A percentile compares a stretch with the other conserved stretches of the same genome.
These are phyloP conservation scores for Frankliniella fusca DNA, from an alignment of 2,888 invertebrate genomes.

Conservation along the genomic window DNA sequence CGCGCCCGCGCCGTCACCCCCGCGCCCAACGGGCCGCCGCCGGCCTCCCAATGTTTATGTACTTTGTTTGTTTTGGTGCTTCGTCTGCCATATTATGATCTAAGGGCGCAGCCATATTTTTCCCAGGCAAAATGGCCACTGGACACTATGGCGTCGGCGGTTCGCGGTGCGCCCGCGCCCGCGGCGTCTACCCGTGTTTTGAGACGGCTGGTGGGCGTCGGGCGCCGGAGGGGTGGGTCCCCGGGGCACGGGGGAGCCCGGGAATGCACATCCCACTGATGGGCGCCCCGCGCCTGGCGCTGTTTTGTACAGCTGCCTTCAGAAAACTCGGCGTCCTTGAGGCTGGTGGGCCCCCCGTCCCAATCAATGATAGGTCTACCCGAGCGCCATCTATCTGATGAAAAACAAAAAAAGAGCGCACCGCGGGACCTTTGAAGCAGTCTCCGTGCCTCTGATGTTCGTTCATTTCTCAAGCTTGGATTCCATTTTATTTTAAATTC, in stretches of 20 bases:
- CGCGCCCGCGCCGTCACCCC: background rate
- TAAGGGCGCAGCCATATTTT: constrained; percentile 59
- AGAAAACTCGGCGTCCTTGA: constrained; percentile 4
- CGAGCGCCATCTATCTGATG: background rate
- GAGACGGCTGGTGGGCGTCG: background rate
- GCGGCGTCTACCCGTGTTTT: background rate
- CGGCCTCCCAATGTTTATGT: background rate
- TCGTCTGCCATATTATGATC: constrained; percentile 53
- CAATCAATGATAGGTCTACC: background rate
- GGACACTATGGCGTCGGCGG: background rate
- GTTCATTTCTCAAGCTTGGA: too few species aligned
- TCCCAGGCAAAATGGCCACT: constrained; percentile 22
- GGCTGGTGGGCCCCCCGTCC: background rate
- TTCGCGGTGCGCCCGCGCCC: background rate
- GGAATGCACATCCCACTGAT: background rate
- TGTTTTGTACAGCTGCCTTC: background rate
- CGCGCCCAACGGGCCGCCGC: background rate
- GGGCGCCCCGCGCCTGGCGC: background rate
- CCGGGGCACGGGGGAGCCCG: too few species aligned
- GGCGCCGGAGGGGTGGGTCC: too few species aligned
- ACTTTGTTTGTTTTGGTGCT: constrained; percentile 50
- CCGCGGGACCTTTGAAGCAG: background rate
- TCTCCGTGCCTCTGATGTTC: too few species aligned
- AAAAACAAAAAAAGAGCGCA: background rate
- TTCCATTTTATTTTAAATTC: background rate